Base-by-base conservation (phyloP, 2,113 vertebrate species). In the Phainopepla nitens region DNA sequence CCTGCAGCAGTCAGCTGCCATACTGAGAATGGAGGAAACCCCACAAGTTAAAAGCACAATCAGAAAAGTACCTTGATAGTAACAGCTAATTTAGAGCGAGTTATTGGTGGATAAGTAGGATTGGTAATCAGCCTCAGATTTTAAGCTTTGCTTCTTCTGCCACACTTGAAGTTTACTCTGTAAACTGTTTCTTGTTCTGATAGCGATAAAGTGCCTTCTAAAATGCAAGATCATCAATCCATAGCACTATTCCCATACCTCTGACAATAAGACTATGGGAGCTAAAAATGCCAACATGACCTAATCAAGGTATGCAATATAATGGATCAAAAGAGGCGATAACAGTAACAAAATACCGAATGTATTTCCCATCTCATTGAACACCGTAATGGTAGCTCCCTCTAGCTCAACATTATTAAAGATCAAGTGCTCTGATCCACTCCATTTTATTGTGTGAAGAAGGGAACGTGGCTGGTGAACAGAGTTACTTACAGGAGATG, bases 401-500 rank as follows among this genome's bases (percentile, higher is more conserved):
- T 51, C 79, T 83, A 65, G 66, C 45, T 92, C 68, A 88, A 71
- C 66, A 5, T 65, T 86, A 77, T 65, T 85, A 15, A 57, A 85
- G 36, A 79, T 36, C 44, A 41, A 64, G 58, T 56, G 58, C 25
- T 79, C 62, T 92, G 58, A 76, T 80, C 28, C 17, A 22, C 21
- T 68, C 35, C 33, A 50, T 61, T 92, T 65, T 54, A n/a, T 28
- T 54, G 53, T 35, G 15, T 50, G 28, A 82, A 89, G 64, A 62
- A 61, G 28, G 16, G 27, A 93, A 68, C 22, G 35, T 18, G 35
- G 18, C 29, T 94, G 28, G 27, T 76, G 72, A 94, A 66, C 65
- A 92, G 64, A 87, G 44, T 12, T 62, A 78, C 41, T 92, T 91
- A 82, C 58, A 86, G 78, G 51, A 89, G 61, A 54, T 76, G 41